phyloP scores from a whole-genome alignment of 2,797 vertebrate species.

The Muraenolepis orangiensis region DNA sequence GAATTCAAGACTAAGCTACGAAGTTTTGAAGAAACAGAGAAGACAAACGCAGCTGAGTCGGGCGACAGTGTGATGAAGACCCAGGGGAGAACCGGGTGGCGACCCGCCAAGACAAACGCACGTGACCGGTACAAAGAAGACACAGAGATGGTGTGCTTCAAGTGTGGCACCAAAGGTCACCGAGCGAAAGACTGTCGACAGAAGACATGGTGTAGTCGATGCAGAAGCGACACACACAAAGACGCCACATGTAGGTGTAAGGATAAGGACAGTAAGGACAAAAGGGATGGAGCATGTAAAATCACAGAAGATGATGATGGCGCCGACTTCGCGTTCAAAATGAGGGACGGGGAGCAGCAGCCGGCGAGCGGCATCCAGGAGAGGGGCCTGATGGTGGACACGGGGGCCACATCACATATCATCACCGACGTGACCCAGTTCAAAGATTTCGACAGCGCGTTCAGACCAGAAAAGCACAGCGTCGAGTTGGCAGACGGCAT shows the following conservation, averaged over 20 bases:
- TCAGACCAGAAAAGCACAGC: conserved; percentile 4
- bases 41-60: not conserved
- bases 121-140: not conserved
- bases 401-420: conserved; percentile 26
- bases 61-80: conserved; percentile 7
- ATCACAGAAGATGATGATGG: too few species aligned
- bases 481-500: conserved; percentile 19
- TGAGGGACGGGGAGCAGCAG: not conserved
- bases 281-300: too few species aligned
- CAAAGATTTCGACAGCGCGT: conserved; percentile 15
- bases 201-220: conserved; percentile 10
- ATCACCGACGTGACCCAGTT: conserved; percentile 18
- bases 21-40: too few species aligned
- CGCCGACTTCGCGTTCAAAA: too few species aligned
- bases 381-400: conserved; percentile 26
- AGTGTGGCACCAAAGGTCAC: conserved; percentile 17
- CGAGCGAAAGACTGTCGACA: not conserved
- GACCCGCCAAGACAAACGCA: not conserved
- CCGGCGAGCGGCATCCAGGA: not conserved
- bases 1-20: conserved; percentile 23
- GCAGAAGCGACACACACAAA: too few species aligned
- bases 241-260: not conserved
- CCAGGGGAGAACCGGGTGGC: not conserved
- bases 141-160: not conserved
- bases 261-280: too few species aligned